phyloP scores from a whole-genome alignment of 1,140 invertebrate species.

The Magallana ariakensis region DNA sequence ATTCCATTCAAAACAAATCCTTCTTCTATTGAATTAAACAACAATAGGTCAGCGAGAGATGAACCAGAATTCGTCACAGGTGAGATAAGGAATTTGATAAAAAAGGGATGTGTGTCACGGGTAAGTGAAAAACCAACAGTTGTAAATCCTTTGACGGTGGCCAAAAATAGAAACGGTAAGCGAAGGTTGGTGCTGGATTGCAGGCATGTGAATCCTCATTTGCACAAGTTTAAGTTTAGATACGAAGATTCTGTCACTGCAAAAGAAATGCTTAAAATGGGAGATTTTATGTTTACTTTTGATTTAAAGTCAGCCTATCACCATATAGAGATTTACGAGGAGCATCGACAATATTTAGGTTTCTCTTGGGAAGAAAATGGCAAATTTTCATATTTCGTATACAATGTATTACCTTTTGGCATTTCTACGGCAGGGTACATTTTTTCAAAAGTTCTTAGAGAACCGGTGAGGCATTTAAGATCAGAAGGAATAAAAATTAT shows the following conservation, averaged over 20 bases:
- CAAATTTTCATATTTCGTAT: slow-evolving; percentile 20
- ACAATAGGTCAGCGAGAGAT: background rate
- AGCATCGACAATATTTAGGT: slow-evolving; percentile 2
- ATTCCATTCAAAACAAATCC: background rate
- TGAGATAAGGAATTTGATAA: background rate
- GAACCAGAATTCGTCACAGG: background rate
- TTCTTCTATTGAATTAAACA: background rate
- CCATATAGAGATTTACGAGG: slow-evolving; percentile 20
- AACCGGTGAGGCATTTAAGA: slow-evolving; percentile 58
- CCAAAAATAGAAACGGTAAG: too few relatives aligned
- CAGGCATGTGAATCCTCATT: background rate
- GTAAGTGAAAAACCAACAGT: too few relatives aligned
- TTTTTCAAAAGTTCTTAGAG: too few relatives aligned
- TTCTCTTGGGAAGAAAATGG: background rate
- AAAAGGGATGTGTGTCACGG: too few relatives aligned
- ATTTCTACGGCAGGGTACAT: slow-evolving; percentile 34
- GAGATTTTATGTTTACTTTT: slow-evolving; percentile 20
- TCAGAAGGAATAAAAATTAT: slow-evolving; percentile 26
- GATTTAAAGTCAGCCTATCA: slow-evolving; percentile 41
- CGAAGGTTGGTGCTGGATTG: too few relatives aligned
- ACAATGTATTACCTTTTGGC: slow-evolving; percentile 26
- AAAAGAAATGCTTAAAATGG: background rate
- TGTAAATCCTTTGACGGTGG: too few relatives aligned
- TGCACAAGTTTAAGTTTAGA: background rate
- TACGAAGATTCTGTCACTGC: background rate